Conservation (phyloP, 2,113 vertebrate species). For the Anolis sagrei region DNA sequence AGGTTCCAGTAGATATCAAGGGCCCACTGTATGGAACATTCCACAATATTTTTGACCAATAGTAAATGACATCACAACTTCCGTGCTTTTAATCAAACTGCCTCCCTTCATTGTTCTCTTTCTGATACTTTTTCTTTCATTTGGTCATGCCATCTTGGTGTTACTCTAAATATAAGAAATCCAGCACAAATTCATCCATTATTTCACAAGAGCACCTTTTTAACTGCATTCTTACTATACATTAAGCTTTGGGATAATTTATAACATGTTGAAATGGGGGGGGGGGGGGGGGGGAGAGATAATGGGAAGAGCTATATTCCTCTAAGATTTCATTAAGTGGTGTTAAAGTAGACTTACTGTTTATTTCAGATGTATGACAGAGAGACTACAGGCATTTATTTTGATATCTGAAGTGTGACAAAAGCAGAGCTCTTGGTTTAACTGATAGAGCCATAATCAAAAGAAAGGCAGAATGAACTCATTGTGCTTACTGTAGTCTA, state of each 20-base stretch:
- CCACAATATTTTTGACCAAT: too few species aligned
- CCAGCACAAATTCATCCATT: neutral
- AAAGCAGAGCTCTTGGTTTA: neutral
- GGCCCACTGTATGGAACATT: too few species aligned
- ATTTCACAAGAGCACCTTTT: neutral
- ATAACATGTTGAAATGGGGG: neutral
- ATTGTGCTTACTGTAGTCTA: neutral
- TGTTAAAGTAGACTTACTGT: neutral
- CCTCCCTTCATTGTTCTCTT: too few species aligned
- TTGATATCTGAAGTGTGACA: constrained; percentile 4
- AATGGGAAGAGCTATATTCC: neutral
- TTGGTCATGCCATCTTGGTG: too few species aligned
- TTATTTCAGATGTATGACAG: neutral
- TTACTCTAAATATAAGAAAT: neutral
- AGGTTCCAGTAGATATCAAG: too few species aligned
- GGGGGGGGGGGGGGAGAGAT: too few species aligned
- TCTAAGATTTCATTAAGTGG: neutral
- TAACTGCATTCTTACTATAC: neutral
- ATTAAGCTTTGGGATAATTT: neutral
- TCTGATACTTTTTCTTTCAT: too few species aligned
- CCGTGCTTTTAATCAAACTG: too few species aligned
- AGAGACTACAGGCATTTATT: neutral
- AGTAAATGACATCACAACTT: too few species aligned
- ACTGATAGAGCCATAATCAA: neutral
- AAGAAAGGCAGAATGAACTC: neutral